A percentile compares a stretch with the other conserved stretches of the same genome.
These are phyloP conservation scores for Hipparchia sbordonii DNA, from an alignment of 2,888 invertebrate genomes.

Conservation along the genomic window DNA sequence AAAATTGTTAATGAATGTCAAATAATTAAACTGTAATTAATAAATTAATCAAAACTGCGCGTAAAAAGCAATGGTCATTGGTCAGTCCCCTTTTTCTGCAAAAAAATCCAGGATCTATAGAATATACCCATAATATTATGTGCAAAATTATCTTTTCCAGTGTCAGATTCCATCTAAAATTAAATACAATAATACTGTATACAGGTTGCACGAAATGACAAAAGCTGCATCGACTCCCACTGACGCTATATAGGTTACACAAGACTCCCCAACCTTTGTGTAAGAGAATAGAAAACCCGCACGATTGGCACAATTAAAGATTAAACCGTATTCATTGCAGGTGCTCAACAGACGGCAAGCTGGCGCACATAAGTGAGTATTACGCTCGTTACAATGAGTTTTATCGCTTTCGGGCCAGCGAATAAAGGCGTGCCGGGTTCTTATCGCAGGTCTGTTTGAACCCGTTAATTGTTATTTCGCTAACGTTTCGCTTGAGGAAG, in stretches of 20 bases:
- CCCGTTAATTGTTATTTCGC: conserved; percentile 38
- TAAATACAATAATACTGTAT: no score
- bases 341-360: conserved; percentile 69
- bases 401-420: conserved; percentile 35
- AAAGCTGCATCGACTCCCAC: not conserved
- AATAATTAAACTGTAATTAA: no score
- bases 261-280: not conserved
- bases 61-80: no score
- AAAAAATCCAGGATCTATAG: no score
- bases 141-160: no score
- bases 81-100: no score
- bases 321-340: conserved; percentile 58
- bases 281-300: conserved; percentile 17
- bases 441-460: conserved; percentile 32
- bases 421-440: conserved; percentile 26
- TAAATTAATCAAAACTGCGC: no score
- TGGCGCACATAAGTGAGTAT: conserved; percentile 78
- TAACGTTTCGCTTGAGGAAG: conserved; percentile 22
- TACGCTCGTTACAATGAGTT: conserved; percentile 32
- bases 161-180: no score
- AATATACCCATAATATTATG: no score
- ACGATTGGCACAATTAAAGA: conserved; percentile 34
- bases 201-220: not conserved
- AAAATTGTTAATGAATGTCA: no score
- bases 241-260: conserved; percentile 5